Conservation (phyloP, 2,113 vertebrate species). For the Dipodomys stephensi region DNA sequence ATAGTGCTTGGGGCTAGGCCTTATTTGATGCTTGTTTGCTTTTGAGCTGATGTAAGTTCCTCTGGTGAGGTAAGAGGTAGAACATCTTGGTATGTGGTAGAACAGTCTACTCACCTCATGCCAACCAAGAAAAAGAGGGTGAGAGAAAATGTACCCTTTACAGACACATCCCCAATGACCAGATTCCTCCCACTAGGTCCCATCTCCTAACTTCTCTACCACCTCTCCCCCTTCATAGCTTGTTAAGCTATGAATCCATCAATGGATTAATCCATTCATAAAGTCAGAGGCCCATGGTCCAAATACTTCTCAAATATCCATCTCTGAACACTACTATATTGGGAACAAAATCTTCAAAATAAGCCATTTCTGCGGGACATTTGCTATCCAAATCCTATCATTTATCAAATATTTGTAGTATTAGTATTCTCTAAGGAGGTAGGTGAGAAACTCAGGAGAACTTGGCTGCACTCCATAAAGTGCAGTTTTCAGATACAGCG, state of each 20-base stretch:
- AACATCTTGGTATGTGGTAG: too few relatives aligned
- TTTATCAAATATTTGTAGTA: constrained; percentile 11
- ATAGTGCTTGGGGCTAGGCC: not conserved
- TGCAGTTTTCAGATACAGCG: not conserved
- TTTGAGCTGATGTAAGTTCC: constrained; percentile 2
- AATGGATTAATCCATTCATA: not conserved
- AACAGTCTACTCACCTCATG: not conserved
- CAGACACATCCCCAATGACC: not conserved
- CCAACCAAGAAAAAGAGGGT: not conserved
- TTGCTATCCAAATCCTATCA: not conserved
- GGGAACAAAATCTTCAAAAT: not conserved
- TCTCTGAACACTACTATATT: not conserved
- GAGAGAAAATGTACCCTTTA: not conserved
- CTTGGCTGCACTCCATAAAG: not conserved
- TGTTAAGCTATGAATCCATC: not conserved
- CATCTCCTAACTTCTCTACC: not conserved
- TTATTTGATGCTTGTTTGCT: constrained; percentile 1
- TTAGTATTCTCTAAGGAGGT: not conserved
- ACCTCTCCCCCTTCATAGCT: not conserved
- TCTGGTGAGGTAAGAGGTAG: not conserved
- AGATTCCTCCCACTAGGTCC: not conserved
- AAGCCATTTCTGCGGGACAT: not conserved
- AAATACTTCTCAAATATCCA: not conserved
- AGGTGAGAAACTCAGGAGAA: not conserved
- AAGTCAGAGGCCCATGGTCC: not conserved